Conservation (phyloP, 2,888 invertebrate species). For the Caenorhabditis drosophilae region DNA sequence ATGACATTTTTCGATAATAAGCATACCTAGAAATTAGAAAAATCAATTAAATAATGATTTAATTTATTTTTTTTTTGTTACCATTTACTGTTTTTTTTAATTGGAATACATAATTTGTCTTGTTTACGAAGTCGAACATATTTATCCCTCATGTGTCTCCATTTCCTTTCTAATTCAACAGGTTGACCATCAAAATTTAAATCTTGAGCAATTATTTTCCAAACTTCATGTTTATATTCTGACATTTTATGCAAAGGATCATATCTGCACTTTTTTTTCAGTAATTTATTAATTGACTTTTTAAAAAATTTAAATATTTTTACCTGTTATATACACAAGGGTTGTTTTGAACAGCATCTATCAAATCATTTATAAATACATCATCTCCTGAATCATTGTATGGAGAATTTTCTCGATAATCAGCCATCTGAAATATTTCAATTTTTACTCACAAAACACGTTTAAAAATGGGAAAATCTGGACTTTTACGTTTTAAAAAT, state of each 20-base stretch:
- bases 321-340: slow-evolving; percentile 47
- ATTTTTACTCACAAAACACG: background rate
- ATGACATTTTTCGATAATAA: slow-evolving; percentile 44
- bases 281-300: background rate
- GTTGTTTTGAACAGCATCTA: slow-evolving; percentile 41
- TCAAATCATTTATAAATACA: slow-evolving; percentile 29
- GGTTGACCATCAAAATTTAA: slow-evolving; percentile 33
- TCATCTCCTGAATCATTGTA: slow-evolving; percentile 31
- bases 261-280: slow-evolving; percentile 12
- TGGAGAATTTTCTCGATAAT: slow-evolving; percentile 10
- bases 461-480: too few relatives aligned
- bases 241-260: slow-evolving; percentile 46
- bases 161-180: slow-evolving; percentile 47
- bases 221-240: slow-evolving; percentile 39
- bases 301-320: background rate
- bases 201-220: slow-evolving; percentile 36
- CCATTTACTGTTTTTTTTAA: slow-evolving; percentile 43
- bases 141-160: slow-evolving; percentile 51
- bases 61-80: background rate
- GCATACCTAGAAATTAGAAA: slow-evolving; percentile 30
- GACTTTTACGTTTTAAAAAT: too few relatives aligned
- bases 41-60: background rate
- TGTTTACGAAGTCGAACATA: slow-evolving; percentile 47
- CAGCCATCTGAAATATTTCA: slow-evolving; percentile 1
- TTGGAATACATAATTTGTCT: slow-evolving; percentile 37